A percentile compares a stretch with the other conserved stretches of the same genome.
These are phyloP conservation scores for Drosophila ercepeae DNA, from an alignment of 1,140 invertebrate species.

Conservation along the genomic window DNA sequence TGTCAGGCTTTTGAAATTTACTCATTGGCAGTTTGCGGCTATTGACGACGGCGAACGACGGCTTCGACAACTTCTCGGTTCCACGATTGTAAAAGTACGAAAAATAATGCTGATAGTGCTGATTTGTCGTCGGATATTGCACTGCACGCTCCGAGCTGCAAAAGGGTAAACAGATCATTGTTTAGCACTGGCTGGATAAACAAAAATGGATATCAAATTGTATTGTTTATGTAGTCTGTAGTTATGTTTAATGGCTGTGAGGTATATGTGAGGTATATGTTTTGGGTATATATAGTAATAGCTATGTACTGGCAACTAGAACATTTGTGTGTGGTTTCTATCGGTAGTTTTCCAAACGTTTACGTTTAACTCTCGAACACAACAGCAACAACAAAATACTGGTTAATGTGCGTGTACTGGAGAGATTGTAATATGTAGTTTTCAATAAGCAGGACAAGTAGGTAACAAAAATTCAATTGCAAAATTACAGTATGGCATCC, in stretches of 20 bases:
- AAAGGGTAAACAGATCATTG: constrained; percentile 6
- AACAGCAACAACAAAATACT: constrained; percentile 37
- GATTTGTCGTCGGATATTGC: constrained; percentile 50
- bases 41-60: constrained; percentile 7
- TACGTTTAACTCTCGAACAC: constrained; percentile 22
- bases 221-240: constrained; percentile 14
- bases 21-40: constrained; percentile 66
- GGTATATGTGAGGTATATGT: constrained; percentile 9
- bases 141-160: constrained; percentile 41
- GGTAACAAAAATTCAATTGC: constrained; percentile 27
- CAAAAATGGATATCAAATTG: neutral
- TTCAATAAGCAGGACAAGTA: constrained; percentile 38
- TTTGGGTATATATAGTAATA: constrained; percentile 5
- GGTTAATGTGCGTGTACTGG: constrained; percentile 32
- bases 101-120: constrained; percentile 77
- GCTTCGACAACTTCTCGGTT: constrained; percentile 40
- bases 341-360: constrained; percentile 5
- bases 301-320: constrained; percentile 28
- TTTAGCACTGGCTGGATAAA: neutral
- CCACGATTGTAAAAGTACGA: constrained; percentile 76
- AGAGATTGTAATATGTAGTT: constrained; percentile 32
- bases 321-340: constrained; percentile 29
- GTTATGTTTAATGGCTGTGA: constrained; percentile 24
- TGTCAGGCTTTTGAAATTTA: constrained; percentile 41
- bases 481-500: constrained; percentile 69